phyloP scores from a whole-genome alignment of 37 sponge, comb jelly and placozoan species.

The Cliona cf. orientalis region DNA sequence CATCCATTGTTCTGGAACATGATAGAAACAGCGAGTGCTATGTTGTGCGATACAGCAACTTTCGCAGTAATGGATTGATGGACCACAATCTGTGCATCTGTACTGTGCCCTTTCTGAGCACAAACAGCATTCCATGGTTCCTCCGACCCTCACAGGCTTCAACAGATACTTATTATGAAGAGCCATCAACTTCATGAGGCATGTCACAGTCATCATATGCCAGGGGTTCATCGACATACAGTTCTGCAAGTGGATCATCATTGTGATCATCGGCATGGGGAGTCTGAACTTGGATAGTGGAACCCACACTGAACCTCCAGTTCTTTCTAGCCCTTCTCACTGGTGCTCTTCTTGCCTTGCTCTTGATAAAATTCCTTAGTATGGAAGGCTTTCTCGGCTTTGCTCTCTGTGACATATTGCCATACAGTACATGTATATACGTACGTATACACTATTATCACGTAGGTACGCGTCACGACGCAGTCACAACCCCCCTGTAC shows the following conservation, averaged over 20 bases:
- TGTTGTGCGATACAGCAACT: neutral
- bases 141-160: neutral
- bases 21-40: neutral
- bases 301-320: too few species aligned
- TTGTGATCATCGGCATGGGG: too few species aligned
- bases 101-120: neutral
- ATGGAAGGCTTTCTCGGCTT: neutral
- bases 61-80: slow-evolving; percentile 1
- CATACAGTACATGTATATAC: too few species aligned
- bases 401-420: too few species aligned
- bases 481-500: too few species aligned
- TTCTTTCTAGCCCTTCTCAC: too few species aligned
- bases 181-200: neutral
- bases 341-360: neutral
- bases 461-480: too few species aligned
- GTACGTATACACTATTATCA: too few species aligned
- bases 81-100: neutral
- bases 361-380: neutral
- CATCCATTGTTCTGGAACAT: neutral
- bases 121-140: neutral
- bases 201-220: neutral
- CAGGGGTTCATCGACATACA: too few species aligned
- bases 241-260: too few species aligned
- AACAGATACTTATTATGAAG: slow-evolving; percentile 1
- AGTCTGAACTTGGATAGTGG: too few species aligned